These are phyloP conservation scores for Falco peregrinus DNA, from an alignment of 2,797 vertebrate species.

Conservation along the genomic window DNA sequence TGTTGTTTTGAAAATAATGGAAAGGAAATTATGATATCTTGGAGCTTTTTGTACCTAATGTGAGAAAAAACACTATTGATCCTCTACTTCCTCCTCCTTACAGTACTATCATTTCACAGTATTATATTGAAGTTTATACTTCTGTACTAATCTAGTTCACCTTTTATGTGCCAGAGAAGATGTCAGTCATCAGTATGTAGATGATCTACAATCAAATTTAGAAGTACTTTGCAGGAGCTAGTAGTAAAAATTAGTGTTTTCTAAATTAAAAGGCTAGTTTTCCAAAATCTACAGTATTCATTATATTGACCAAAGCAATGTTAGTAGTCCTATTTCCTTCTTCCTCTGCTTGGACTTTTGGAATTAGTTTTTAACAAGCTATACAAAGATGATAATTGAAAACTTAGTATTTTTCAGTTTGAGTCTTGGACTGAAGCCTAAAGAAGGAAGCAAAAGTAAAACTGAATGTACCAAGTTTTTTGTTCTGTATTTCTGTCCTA, in stretches of 20 bases:
- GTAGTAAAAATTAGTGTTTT: not conserved
- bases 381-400: not conserved
- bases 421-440: not conserved
- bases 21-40: not conserved
- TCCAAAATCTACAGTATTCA: not conserved
- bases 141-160: not conserved
- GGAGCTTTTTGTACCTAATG: not conserved
- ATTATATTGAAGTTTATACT: not conserved
- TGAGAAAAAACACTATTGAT: not conserved
- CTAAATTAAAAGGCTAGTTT: not conserved
- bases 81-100: not conserved
- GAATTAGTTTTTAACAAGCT: not conserved
- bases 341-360: not conserved
- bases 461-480: not conserved
- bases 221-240: not conserved
- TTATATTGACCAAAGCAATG: not conserved
- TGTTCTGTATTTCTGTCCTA: not conserved
- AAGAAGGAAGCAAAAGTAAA: not conserved
- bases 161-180: not conserved
- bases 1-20: not conserved
- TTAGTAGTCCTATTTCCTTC: not conserved
- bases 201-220: not conserved
- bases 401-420: not conserved
- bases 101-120: not conserved
- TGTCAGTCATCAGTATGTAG: not conserved